Base-by-base conservation (phyloP, 2,888 invertebrate species). In the Cephus rjabovi region DNA sequence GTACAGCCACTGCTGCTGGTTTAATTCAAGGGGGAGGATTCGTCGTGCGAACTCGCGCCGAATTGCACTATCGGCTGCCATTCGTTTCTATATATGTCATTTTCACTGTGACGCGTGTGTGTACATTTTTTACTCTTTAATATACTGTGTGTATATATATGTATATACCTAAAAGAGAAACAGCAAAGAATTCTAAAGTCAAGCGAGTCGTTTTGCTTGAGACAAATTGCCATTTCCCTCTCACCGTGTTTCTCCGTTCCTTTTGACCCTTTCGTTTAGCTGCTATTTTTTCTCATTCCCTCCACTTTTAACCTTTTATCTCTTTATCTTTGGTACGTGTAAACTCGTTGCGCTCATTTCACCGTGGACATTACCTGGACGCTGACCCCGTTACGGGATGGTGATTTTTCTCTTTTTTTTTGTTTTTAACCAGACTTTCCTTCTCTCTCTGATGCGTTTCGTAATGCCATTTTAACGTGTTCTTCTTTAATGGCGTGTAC, bases 251-350 rank as follows among this genome's bases (percentile, higher is more conserved):
- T 23, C 56, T 56, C 69, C 30, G 34, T 56, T 56, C 73, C 31
- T 37, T 70, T 71, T 75, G 23, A 31, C 12, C 31, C 75, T 68
- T 70, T 33, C n/a, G 33, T 30, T 30, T 33, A 37, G 35, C 40
- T 33, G 30, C 37, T 30, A 75, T 73, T 12, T 37, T n/a, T 30
- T 33, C 56, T 15, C 70, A 11, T 34, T 35, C 30, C 35, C 12
- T 35, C 35, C 74, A 69, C 37, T 69, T 69, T 77, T 77, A 74
- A 31, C 77, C 73, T 77, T 74, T 56, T 56, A 56, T 23, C 56
- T 56, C 56, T 56, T 56, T 56, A 56, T 56, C 56, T 56, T 56
- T 56, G 56, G 56, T 56, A 56, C 56, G 23, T 56, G 56, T 56
- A 23, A 56, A 56, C 56, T 56, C 56, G 56, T 56, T 56, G 23